These are phyloP conservation scores for Malurus cyaneus DNA, from an alignment of 2,113 vertebrate species.

Conservation along the genomic window DNA sequence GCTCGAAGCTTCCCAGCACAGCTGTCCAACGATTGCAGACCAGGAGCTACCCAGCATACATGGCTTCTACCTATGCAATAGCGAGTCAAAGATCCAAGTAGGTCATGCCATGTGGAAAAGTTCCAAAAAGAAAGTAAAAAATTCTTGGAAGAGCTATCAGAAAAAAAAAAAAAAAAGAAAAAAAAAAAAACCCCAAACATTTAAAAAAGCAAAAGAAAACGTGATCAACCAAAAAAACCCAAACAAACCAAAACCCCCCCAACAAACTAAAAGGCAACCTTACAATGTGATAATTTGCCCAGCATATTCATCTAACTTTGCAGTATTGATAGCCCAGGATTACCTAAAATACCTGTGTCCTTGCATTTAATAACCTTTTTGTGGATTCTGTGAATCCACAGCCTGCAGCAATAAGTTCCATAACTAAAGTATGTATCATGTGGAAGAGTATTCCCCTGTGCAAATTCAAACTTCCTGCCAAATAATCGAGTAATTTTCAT, in stretches of 20 bases:
- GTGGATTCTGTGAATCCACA: neutral
- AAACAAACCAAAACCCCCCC: rapidly evolving
- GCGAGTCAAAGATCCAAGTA: neutral
- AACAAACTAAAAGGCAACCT: neutral
- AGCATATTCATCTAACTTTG: neutral
- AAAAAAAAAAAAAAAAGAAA: neutral
- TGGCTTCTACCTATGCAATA: neutral
- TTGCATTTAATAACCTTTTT: neutral
- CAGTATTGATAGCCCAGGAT: neutral
- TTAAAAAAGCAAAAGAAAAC: neutral
- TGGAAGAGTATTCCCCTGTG: neutral
- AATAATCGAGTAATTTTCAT: neutral
- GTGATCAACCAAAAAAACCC: no score
- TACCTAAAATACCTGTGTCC: neutral
- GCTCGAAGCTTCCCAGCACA: neutral
- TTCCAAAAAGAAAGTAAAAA: neutral
- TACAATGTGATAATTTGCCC: neutral
- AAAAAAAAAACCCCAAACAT: neutral
- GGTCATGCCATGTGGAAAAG: neutral
- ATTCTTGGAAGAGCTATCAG: neutral
- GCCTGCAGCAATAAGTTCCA: neutral
- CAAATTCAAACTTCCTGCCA: neutral
- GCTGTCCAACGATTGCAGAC: neutral
- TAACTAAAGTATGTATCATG: neutral
- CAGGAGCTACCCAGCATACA: neutral